phyloP scores from a whole-genome alignment of 1,140 invertebrate genomes.

The Telenomus remus region DNA sequence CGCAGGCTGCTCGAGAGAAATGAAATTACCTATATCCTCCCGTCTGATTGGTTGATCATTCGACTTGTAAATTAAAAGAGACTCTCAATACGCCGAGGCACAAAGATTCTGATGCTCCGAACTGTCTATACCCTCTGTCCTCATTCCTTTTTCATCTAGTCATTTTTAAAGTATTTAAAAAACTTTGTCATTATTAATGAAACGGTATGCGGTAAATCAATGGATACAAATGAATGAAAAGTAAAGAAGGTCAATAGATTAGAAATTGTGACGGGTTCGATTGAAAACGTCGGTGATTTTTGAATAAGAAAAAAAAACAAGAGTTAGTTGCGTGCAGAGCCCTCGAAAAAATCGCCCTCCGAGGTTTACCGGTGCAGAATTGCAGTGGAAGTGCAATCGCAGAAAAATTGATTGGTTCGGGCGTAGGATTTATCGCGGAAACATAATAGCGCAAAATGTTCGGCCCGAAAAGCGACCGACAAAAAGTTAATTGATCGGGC shows the following conservation, averaged over 20 bases:
- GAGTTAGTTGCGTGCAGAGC: constrained; percentile 58
- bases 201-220: too few species aligned
- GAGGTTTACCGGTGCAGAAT: constrained; percentile 41
- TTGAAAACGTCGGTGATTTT: too few species aligned
- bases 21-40: constrained; percentile 71
- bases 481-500: constrained; percentile 29
- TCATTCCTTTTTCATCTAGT: too few species aligned
- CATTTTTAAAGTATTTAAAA: too few species aligned
- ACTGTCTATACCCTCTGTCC: too few species aligned
- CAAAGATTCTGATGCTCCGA: constrained; percentile 11
- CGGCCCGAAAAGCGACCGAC: constrained; percentile 17
- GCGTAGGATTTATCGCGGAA: constrained; percentile 34
- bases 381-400: constrained; percentile 36
- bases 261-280: too few species aligned
- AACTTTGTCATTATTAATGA: too few species aligned
- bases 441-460: constrained; percentile 10
- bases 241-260: too few species aligned
- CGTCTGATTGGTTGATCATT: constrained; percentile 62
- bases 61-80: constrained; percentile 68
- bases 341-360: constrained; percentile 38
- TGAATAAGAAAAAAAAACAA: constrained; percentile 1
- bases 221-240: too few species aligned
- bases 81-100: constrained; percentile 47
- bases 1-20: constrained; percentile 62
- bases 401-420: constrained; percentile 41